Evolutionary conservation across 2,113 vertebrate genomes (phyloP), one percentile per base, ranked within the genome.

Genomic region (Girardinichthys multiradiatus): DNA sequence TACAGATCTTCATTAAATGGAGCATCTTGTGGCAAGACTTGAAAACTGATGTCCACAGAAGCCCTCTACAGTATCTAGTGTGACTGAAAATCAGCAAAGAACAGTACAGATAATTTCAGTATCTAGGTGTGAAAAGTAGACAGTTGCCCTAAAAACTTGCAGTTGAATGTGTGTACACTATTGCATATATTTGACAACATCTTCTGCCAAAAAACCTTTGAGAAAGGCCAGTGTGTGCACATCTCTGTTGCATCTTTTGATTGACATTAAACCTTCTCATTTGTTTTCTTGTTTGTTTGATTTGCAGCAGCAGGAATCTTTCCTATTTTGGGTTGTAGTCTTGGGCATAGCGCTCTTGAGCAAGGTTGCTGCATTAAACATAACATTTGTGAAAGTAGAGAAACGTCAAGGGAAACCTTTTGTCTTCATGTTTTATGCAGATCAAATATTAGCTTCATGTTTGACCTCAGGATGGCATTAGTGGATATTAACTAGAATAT

Each of bases 371-470:
- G 8, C 60, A 39, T 61, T 19, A 30, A 61, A 30, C n/a, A 42
- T 26, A 1, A 27, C 33, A 21, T 64, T 42, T 42, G 15, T 37
- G 37, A 4, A 51, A 51, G 19, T 51, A 51, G 7, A 24, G 15
- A 54, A 54, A 54, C 21, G 3, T n/a, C 21, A n/a, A 3, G 48
- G 48, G 48, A 54, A 54, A 1, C 48, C 10, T 54, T 24, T 24
- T n/a, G 31, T 45, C 29, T 31, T 33, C 42, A 14, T 6, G 26
- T 68, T 79, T 70, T 62, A 64, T 68, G 62, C 65, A 87, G 70
- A 74, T 77, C 9, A 77, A 26, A 82, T 69, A 17, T 63, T 37
- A 69, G 51, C 39, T 64, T 17, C 8, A 45, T 60, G 35, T 58
- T 0, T 71, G 26, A 72, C 77, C 74, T 54, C 64, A 11, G 59